Conservation (phyloP, 2,888 invertebrate genomes). For the Hirudinaria manillensis region DNA sequence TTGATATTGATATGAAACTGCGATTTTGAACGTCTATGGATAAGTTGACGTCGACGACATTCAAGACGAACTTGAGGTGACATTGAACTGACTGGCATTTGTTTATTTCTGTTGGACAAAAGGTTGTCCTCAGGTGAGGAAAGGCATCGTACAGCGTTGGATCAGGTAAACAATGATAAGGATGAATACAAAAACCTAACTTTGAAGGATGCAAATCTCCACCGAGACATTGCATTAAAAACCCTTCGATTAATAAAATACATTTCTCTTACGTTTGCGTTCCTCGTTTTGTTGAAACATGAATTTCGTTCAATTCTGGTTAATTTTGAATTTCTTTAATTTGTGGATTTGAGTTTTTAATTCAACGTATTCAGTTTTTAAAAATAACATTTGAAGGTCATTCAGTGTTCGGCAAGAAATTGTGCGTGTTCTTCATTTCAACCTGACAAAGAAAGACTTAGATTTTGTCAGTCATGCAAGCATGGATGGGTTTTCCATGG, state of each 20-base stretch:
- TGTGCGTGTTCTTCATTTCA: slow-evolving; percentile 68
- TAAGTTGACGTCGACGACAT: too few relatives aligned
- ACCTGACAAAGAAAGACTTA: slow-evolving; percentile 64
- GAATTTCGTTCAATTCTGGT: background rate
- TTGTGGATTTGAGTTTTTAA: background rate
- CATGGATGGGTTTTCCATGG: slow-evolving; percentile 73
- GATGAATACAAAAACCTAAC: too few relatives aligned
- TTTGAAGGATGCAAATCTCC: background rate
- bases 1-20: too few relatives aligned
- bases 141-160: too few relatives aligned
- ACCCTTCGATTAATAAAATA: background rate
- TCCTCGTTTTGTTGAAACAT: background rate
- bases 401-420: slow-evolving; percentile 63
- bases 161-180: too few relatives aligned
- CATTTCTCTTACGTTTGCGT: background rate
- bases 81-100: background rate
- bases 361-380: background rate
- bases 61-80: too few relatives aligned
- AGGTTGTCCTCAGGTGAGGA: background rate
- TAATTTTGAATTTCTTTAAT: background rate
- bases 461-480: slow-evolving; percentile 67
- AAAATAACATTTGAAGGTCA: slow-evolving; percentile 45
- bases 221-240: background rate
- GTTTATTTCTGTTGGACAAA: background rate
- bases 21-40: too few relatives aligned